A percentile compares a stretch with the other conserved stretches of the same genome.
phyloP scores from a whole-genome alignment of 2,797 vertebrate genomes.

The Pipistrellus nathusii region DNA sequence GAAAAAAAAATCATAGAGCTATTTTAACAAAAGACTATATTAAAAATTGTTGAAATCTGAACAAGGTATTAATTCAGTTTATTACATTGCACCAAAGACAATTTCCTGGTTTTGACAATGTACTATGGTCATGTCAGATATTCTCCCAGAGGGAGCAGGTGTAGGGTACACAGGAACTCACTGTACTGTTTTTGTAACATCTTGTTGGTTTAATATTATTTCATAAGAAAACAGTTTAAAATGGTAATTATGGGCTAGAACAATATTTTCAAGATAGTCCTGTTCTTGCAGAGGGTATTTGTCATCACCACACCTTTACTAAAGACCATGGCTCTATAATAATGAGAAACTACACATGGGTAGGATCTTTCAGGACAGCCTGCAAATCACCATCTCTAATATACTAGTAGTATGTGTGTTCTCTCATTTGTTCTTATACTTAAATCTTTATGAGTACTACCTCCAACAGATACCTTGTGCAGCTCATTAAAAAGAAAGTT shows the following conservation, averaged over 20 bases:
- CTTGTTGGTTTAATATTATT: not conserved
- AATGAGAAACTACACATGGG: not conserved
- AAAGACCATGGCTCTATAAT: not conserved
- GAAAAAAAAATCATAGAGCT: not conserved
- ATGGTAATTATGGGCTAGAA: not conserved
- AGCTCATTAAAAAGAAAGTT: not conserved
- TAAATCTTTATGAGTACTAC: not conserved
- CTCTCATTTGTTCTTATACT: conserved; percentile 23
- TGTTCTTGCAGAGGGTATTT: not conserved
- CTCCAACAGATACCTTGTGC: not conserved
- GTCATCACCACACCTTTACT: not conserved
- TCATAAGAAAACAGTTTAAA: not conserved
- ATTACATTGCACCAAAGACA: not conserved
- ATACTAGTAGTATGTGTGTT: not conserved
- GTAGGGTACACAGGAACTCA: not conserved
- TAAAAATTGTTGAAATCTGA: conserved; percentile 7
- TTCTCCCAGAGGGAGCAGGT: not conserved
- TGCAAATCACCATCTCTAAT: not conserved
- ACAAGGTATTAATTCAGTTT: not conserved
- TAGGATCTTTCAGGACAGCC: not conserved
- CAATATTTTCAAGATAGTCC: not conserved
- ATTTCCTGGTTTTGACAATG: not conserved
- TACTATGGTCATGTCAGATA: not conserved
- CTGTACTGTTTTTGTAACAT: not conserved
- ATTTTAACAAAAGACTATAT: not conserved